Evolutionary conservation across 2,888 invertebrate genomes (phyloP).

Genomic region (Papilio elwesi): DNA sequence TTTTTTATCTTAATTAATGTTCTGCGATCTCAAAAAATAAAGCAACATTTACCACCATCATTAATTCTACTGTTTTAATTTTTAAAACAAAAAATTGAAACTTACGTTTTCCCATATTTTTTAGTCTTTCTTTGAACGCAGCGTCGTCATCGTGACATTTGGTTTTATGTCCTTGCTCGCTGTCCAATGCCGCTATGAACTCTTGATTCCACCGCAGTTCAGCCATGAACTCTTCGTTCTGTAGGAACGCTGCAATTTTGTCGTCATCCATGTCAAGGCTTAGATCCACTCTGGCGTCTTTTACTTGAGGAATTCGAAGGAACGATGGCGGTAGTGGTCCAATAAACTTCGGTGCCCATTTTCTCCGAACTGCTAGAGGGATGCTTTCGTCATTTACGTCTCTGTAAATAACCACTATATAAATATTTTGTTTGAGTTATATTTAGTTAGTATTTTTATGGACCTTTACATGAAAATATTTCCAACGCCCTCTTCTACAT

Average conservation of each 20-base stretch:
- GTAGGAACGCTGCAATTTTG: conserved; percentile 92
- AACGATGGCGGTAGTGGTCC: conserved; percentile 92
- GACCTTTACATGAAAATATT: no score
- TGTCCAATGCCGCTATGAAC: conserved; percentile 92
- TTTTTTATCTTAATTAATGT: no score
- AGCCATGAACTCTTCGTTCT: conserved; percentile 95
- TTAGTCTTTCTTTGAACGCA: conserved; percentile 90
- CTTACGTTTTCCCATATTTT: conserved; percentile 92
- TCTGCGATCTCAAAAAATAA: background rate
- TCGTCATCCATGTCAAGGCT: conserved; percentile 91
- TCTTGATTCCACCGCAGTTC: conserved; percentile 94
- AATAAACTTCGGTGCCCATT: conserved; percentile 92
- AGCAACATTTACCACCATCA: background rate
- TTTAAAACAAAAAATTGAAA: conserved; percentile 34
- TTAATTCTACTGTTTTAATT: background rate
- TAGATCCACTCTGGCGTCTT: conserved; percentile 78
- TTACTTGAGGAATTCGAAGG: conserved; percentile 85
- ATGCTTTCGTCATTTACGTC: conserved; percentile 74
- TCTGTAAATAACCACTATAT: conserved; percentile 56
- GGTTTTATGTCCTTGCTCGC: conserved; percentile 85
- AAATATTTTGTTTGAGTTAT: conserved; percentile 18
- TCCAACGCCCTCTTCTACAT: no score
- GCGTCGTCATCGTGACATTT: conserved; percentile 86
- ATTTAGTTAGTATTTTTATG: background rate
- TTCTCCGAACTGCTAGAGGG: conserved; percentile 76